Percentiles rank a stretch among this genome's conserved stretches.
phyloP scores from a whole-genome alignment of 2,797 vertebrate species.

The Sebastolobus altivelis region DNA sequence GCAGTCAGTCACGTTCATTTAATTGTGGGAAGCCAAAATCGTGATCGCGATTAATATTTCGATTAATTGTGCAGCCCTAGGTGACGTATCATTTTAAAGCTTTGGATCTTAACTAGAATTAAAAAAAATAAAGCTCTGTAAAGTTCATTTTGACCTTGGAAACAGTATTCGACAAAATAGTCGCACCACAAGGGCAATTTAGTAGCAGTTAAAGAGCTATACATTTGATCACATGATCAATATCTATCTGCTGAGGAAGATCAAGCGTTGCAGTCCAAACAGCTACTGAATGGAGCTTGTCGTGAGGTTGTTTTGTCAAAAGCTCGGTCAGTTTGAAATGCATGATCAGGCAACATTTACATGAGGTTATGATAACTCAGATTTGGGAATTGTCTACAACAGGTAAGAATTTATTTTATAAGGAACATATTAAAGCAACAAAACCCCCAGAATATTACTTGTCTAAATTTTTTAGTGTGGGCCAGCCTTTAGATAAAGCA shows the following conservation, averaged over 20 bases:
- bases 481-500: neutral
- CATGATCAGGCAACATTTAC: neutral
- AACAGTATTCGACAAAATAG: neutral
- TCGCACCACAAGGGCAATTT: neutral
- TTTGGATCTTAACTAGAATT: neutral
- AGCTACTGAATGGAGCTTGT: neutral
- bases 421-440: neutral
- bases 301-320: neutral
- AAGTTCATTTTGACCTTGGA: neutral
- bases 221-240: neutral
- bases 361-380: neutral
- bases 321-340: neutral
- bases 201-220: neutral
- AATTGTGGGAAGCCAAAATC: no score
- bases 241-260: neutral
- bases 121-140: no score
- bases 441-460: neutral
- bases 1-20: no score
- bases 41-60: no score
- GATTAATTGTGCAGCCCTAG: no score
- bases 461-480: neutral
- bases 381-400: neutral
- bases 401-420: neutral
- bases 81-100: no score
- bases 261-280: neutral